Percentiles rank a stretch among this genome's conserved stretches.
Conservation (phyloP, 92 coral and sea anemone species). For the Isaurus tuberculatus region DNA sequence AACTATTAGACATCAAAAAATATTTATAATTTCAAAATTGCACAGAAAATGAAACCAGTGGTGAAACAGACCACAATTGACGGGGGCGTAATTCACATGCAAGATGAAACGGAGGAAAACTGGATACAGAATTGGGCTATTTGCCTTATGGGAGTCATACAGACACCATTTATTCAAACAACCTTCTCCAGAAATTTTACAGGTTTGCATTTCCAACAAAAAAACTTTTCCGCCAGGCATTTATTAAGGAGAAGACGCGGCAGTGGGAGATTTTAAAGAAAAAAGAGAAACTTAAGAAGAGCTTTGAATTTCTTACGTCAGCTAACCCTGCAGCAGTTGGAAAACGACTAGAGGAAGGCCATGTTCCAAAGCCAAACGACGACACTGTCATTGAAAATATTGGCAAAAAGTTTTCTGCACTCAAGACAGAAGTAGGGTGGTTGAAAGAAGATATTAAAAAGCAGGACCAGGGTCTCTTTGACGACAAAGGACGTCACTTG, state of each 20-base stretch:
- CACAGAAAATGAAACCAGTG: slow-evolving; percentile 16
- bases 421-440: slow-evolving; percentile 24
- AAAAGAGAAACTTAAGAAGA: slow-evolving; percentile 50
- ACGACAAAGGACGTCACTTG: slow-evolving; percentile 53
- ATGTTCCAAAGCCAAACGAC: slow-evolving; percentile 66
- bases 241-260: slow-evolving; percentile 58
- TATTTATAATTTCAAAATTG: not conserved
- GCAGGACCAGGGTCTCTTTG: slow-evolving; percentile 60
- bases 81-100: not conserved
- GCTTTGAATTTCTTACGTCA: slow-evolving; percentile 51
- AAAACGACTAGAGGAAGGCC: slow-evolving; percentile 47
- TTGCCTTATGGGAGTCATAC: slow-evolving; percentile 58
- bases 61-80: slow-evolving; percentile 2
- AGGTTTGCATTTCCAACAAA: slow-evolving; percentile 48
- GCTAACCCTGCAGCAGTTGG: slow-evolving; percentile 68
- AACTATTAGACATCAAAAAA: slow-evolving; percentile 8
- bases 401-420: slow-evolving; percentile 39
- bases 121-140: slow-evolving; percentile 50
- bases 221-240: slow-evolving; percentile 50
- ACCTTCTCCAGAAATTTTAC: slow-evolving; percentile 57
- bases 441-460: slow-evolving; percentile 46
- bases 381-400: slow-evolving; percentile 43
- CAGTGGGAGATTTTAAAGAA: slow-evolving; percentile 58
- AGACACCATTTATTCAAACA: slow-evolving; percentile 60
- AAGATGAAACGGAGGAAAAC: not conserved